Conservation (phyloP, 1,140 invertebrate species). For the Camponotus vicinus region DNA sequence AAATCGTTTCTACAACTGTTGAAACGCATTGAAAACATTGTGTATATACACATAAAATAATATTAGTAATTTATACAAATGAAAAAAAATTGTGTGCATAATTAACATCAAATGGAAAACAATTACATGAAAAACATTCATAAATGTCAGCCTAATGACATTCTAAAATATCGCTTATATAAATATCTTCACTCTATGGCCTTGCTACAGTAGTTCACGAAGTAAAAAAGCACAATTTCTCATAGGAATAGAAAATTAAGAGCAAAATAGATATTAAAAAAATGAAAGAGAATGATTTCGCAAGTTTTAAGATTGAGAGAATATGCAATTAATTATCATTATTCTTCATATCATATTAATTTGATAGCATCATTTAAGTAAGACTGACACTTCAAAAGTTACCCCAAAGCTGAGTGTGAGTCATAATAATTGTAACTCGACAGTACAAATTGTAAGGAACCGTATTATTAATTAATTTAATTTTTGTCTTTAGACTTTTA, state of each 20-base stretch:
- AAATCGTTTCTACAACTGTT: not conserved
- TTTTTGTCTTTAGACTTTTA: too few relatives aligned
- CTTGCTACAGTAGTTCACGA: constrained; percentile 25
- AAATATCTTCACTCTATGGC: constrained; percentile 40
- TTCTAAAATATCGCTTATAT: constrained; percentile 17
- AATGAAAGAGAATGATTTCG: not conserved
- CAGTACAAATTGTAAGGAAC: constrained; percentile 75
- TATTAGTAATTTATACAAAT: constrained; percentile 38
- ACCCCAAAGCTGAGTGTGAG: constrained; percentile 68
- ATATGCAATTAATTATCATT: not conserved
- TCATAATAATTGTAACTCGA: constrained; percentile 62
- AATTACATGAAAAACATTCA: not conserved
- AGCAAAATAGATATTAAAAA: not conserved
- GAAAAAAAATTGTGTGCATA: not conserved
- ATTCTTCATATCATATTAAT: not conserved
- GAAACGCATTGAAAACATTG: constrained; percentile 9
- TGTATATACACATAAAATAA: constrained; percentile 28
- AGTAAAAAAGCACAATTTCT: constrained; percentile 27
- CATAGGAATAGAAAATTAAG: not conserved
- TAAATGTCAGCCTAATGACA: not conserved
- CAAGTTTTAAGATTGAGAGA: not conserved
- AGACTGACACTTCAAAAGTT: constrained; percentile 69
- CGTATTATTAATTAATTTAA: constrained; percentile 25
- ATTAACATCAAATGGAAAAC: constrained; percentile 5
- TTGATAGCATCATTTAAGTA: constrained; percentile 22